These are phyloP conservation scores for Thermophis baileyi DNA, from an alignment of 2,113 vertebrate genomes.

Conservation along the genomic window DNA sequence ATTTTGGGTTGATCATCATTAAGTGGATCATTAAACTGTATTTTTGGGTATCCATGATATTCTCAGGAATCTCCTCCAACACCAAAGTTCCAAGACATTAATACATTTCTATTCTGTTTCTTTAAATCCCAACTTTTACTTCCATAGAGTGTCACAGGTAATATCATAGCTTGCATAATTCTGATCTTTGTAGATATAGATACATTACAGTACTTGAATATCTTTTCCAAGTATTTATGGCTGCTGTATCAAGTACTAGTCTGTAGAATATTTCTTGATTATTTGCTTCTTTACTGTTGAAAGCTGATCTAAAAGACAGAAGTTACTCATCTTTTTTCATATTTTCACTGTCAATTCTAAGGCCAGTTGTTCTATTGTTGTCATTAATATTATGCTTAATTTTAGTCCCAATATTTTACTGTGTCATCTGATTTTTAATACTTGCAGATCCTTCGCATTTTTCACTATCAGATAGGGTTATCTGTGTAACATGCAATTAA, in stretches of 20 bases:
- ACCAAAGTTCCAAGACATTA: neutral
- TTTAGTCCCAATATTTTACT: neutral
- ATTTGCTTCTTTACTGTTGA: neutral
- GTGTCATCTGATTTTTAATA: neutral
- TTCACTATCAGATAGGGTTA: neutral
- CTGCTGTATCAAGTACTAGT: neutral
- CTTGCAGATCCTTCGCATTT: neutral
- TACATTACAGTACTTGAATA: neutral
- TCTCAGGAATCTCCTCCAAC: too few relatives aligned
- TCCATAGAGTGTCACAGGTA: neutral
- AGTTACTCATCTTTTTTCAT: neutral
- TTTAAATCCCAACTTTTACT: neutral
- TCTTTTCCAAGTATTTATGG: neutral
- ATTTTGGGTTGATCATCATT: too few relatives aligned
- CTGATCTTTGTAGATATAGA: neutral
- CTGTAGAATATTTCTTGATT: neutral
- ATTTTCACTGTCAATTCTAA: neutral
- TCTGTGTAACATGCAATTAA: neutral
- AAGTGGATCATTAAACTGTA: too few relatives aligned
- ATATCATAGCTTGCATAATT: neutral
- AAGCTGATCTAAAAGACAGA: neutral
- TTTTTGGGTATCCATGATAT: too few relatives aligned
- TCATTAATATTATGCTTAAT: neutral
- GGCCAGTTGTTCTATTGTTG: neutral
- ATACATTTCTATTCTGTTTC: neutral